Evolutionary conservation across 2,888 invertebrate genomes (phyloP), one percentile per base, ranked within the genome.

Genomic region (Kryphioiulus occultus): DNA sequence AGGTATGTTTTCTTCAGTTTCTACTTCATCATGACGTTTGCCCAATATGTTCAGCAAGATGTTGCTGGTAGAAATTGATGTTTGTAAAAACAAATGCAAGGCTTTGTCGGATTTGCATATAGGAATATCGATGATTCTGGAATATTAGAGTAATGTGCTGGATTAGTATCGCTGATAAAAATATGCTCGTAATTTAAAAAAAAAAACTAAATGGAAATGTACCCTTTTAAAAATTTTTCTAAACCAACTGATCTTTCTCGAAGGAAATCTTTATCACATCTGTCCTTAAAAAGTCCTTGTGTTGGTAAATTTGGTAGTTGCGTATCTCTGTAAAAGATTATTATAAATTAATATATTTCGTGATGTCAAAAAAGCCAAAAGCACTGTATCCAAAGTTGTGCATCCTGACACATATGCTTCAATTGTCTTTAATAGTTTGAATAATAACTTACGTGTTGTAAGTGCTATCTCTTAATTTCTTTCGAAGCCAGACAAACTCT

Each of bases 401-500:
- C n/a, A n/a, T n/a, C n/a, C n/a, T n/a, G n/a, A n/a, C n/a, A n/a
- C n/a, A n/a, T n/a, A n/a, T n/a, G n/a, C n/a, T n/a, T n/a, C n/a
- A n/a, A n/a, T n/a, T n/a, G n/a, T n/a, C n/a, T n/a, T n/a, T 39
- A 39, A 39, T 39, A 5, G 26, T 83, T 83, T 19, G 19, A 83
- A 7, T 26, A n/a, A 83, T 17, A 83, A 85, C 85, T 85, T 42
- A 85, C 85, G 0, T 7, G 7, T 85, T n/a, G 30, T 85, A 85
- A 5, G 32, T 32, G 42, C 42, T 85, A 19, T 35, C 26, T 42
- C 42, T 85, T 19, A 85, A 39, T 4, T 7, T 39, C n/a, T 42
- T 39, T 85, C 44, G 35, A 32, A 85, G 44, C 17, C 12, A 39
- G n/a, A 26, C 26, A 85, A 85, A 85, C 42, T 85, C 85, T 85